Base-by-base conservation (phyloP, 2,888 invertebrate species). In the Itoplectis maculator region DNA sequence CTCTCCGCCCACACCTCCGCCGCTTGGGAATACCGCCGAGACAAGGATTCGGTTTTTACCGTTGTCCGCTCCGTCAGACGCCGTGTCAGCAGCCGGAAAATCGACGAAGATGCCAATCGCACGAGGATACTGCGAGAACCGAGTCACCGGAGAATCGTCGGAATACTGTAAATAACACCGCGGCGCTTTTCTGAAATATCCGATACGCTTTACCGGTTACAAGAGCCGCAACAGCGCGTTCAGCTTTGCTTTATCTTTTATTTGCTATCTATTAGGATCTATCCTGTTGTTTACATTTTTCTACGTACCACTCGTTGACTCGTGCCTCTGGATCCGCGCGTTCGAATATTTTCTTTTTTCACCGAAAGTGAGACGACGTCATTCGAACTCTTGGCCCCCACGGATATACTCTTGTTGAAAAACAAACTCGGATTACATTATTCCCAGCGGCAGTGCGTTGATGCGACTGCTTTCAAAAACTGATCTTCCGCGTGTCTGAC, bases 1-100 rank as follows among this genome's bases (percentile, higher is more conserved):
- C n/a, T n/a, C n/a, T n/a, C n/a, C n/a, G n/a, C n/a, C n/a, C n/a
- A n/a, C n/a, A n/a, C n/a, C n/a, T n/a, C n/a, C n/a, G n/a, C n/a
- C n/a, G n/a, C n/a, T n/a, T 61, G 61, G 65, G 81, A 78, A 82
- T 81, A 69, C 78, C 74, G 65, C 74, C 47, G 49, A 78, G 73
- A 78, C 77, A 70, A 78, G 63, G 69, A 69, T 82, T 78, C 61
- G 69, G 63, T 82, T 79, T 79, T 76, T 51, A 47, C 59, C 35
- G 37, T 37, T 29, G 70, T 66, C 13, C 56, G 54, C 20, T 69
- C 15, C 63, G 37, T 61, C 65, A 20, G 56, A 35, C 68, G 72
- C 72, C 63, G 68, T 72, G 69, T 69, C 65, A 70, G 65, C 63
- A 65, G 9, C 29, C 29, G 56, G 13, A 70, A 49, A 59, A 49